phyloP scores from a whole-genome alignment of 1,140 invertebrate genomes.

The Pseudomyrmex cubaensis region DNA sequence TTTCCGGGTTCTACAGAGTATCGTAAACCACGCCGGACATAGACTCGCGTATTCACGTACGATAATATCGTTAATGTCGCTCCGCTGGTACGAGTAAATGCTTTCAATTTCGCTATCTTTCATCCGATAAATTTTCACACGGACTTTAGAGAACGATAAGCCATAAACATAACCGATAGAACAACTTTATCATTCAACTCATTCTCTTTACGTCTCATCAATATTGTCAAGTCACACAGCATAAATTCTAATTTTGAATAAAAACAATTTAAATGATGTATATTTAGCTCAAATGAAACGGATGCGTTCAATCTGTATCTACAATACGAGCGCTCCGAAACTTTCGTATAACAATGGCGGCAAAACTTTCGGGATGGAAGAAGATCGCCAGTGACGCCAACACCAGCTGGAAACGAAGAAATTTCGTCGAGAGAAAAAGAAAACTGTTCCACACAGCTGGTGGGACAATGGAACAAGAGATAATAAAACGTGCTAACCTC shows the following conservation, averaged over 20 bases:
- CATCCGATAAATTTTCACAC: slow-evolving; percentile 28
- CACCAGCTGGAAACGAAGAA: slow-evolving; percentile 1
- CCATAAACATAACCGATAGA: not conserved
- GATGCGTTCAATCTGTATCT: too few relatives aligned
- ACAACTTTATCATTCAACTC: slow-evolving; percentile 27
- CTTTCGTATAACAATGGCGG: too few relatives aligned
- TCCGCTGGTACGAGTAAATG: slow-evolving; percentile 21
- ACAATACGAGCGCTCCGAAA: too few relatives aligned
- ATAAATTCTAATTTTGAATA: too few relatives aligned
- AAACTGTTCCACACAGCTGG: not conserved
- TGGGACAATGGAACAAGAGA: slow-evolving; percentile 28
- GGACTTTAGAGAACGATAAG: not conserved
- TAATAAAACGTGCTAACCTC: slow-evolving; percentile 2
- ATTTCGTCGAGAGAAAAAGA: slow-evolving; percentile 15
- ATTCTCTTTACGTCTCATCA: slow-evolving; percentile 6
- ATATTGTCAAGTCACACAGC: too few relatives aligned
- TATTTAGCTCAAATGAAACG: too few relatives aligned
- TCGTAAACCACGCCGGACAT: slow-evolving; percentile 19
- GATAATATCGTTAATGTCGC: slow-evolving; percentile 15
- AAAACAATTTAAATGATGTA: too few relatives aligned
- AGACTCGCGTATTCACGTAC: not conserved
- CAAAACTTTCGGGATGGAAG: too few relatives aligned
- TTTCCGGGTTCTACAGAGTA: not conserved
- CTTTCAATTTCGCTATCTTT: slow-evolving; percentile 24
- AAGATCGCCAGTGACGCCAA: too few relatives aligned